Conservation (phyloP, 2,113 vertebrate species). For the Sigmodon hispidus region DNA sequence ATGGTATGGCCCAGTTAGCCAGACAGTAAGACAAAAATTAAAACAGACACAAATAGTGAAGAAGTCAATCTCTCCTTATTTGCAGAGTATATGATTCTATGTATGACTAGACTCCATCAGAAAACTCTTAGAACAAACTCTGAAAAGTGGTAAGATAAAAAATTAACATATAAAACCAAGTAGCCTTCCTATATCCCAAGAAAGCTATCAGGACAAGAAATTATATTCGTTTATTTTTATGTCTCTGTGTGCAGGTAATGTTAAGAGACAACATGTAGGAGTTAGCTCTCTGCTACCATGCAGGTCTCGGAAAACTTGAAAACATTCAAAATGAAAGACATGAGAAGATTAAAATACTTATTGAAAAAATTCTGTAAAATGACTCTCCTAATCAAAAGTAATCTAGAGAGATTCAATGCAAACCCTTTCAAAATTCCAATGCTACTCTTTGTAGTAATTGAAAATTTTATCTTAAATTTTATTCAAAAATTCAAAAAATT, state of each 20-base stretch:
- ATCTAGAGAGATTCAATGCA: neutral
- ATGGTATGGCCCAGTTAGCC: neutral
- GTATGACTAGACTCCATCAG: neutral
- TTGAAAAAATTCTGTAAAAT: neutral
- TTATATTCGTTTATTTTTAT: neutral
- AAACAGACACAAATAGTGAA: neutral
- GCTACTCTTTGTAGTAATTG: neutral
- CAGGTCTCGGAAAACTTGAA: neutral
- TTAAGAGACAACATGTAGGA: neutral
- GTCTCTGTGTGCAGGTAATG: neutral
- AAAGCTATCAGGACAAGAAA: neutral
- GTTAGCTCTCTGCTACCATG: neutral
- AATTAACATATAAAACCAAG: neutral
- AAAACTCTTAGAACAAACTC: neutral
- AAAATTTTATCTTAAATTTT: neutral
- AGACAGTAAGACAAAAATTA: neutral
- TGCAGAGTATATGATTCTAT: neutral
- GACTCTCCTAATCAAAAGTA: neutral
- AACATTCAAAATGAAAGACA: neutral
- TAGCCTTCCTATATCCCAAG: neutral
- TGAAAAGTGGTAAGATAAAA: neutral
- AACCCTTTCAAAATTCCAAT: neutral
- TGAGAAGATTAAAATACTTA: neutral
- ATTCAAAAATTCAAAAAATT: neutral
- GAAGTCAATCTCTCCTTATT: neutral